Percentiles rank a stretch among this genome's conserved stretches.
Evolutionary conservation across 2,113 vertebrate species (phyloP).

Genomic region (Ptilorrhoa leucosticta): DNA sequence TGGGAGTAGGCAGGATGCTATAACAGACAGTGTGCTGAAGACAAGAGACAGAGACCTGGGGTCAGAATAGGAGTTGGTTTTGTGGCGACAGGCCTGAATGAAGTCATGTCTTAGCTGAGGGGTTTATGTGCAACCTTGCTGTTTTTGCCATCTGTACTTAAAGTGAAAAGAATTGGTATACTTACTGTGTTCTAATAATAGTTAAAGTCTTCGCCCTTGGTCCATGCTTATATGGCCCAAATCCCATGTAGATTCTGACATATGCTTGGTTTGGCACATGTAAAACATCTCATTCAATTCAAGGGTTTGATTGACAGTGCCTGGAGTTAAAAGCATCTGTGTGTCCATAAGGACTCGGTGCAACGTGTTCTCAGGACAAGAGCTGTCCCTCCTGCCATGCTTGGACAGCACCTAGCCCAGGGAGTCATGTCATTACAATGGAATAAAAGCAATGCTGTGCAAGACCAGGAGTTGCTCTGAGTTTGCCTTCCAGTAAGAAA

Average conservation of each 20-base stretch:
- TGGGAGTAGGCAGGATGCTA: constrained; percentile 17
- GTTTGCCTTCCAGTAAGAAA: constrained; percentile 45
- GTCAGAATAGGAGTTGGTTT: constrained; percentile 20
- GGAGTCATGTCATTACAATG: neutral
- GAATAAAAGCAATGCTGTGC: neutral
- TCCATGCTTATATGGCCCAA: neutral
- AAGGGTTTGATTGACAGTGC: neutral
- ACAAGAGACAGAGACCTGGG: neutral
- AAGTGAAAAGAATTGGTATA: neutral
- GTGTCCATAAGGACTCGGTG: neutral
- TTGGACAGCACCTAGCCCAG: neutral
- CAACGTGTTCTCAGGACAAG: neutral
- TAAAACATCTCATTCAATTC: neutral
- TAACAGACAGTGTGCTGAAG: neutral
- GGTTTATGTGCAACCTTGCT: neutral
- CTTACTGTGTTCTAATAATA: neutral
- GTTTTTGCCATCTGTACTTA: neutral
- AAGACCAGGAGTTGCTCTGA: neutral
- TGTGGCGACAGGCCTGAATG: constrained; percentile 19
- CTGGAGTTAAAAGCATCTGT: neutral
- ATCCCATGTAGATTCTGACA: neutral
- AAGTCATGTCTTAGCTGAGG: constrained; percentile 6
- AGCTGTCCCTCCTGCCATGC: neutral
- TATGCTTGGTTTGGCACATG: neutral
- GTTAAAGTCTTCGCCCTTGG: neutral